Evolutionary conservation across 2,888 invertebrate genomes (phyloP).

Genomic region (Vanessa cardui): DNA sequence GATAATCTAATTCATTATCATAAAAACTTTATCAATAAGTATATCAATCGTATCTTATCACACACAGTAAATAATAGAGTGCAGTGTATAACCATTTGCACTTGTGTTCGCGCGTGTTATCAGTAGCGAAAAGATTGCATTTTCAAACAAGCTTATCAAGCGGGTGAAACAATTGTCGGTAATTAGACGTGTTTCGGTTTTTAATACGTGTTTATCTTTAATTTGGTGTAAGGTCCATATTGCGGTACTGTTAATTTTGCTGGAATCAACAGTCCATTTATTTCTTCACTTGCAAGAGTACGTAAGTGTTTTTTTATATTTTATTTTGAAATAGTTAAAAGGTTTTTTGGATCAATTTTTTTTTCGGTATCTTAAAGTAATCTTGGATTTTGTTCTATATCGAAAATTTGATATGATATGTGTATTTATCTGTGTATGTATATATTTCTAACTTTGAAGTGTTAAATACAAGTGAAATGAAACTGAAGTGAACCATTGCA

Average conservation of each 20-base stretch:
- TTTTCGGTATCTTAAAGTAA: too few species aligned
- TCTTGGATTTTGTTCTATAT: too few species aligned
- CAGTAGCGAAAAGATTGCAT: constrained; percentile 49
- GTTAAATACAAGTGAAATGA: neutral
- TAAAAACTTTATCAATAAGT: constrained; percentile 46
- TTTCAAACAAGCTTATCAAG: constrained; percentile 54
- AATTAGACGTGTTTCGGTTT: constrained; percentile 23
- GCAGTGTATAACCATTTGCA: constrained; percentile 54
- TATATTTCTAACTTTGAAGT: neutral
- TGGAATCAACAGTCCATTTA: neutral
- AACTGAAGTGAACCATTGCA: neutral
- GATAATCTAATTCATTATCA: constrained; percentile 55
- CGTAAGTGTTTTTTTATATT: neutral
- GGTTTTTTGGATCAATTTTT: too few species aligned
- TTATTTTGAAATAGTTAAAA: neutral
- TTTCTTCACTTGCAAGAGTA: neutral
- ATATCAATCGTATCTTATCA: constrained; percentile 51
- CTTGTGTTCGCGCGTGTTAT: constrained; percentile 52
- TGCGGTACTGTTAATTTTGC: neutral
- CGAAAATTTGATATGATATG: too few species aligned
- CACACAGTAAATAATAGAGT: constrained; percentile 67
- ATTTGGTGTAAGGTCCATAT: constrained; percentile 7
- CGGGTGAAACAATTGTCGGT: constrained; percentile 37
- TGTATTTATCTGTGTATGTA: too few species aligned
- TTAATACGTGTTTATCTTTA: constrained; percentile 21